Conservation (phyloP, 2,113 vertebrate genomes). For the Rhipidura dahli region DNA sequence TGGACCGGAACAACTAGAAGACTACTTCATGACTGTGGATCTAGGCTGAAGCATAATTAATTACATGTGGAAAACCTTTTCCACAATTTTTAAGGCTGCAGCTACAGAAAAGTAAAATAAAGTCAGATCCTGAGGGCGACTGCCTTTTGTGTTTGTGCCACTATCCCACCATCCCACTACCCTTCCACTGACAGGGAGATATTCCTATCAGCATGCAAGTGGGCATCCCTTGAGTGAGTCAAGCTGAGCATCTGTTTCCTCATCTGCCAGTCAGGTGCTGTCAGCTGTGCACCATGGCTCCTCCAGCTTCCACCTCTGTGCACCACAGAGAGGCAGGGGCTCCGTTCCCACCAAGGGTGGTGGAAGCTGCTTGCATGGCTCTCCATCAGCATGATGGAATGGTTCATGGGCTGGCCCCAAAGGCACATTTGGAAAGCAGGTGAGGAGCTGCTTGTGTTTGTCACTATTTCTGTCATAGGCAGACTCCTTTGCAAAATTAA, state of each 20-base stretch:
- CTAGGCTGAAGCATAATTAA: background rate
- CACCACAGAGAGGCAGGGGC: accelerated
- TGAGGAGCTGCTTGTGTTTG: background rate
- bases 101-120: background rate
- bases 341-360: background rate
- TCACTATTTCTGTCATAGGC: background rate
- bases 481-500: background rate
- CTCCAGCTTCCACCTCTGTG: background rate
- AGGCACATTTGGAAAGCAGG: background rate
- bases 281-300: background rate
- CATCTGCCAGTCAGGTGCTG: background rate
- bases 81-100: background rate
- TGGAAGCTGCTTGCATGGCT: background rate
- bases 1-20: background rate
- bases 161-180: background rate
- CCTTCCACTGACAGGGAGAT: background rate
- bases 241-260: background rate
- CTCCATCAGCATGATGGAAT: background rate
- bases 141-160: background rate
- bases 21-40: background rate
- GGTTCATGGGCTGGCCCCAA: background rate
- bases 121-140: background rate
- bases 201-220: background rate
- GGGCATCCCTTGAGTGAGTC: background rate
- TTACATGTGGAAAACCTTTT: background rate